These are phyloP conservation scores for Halichoerus grypus DNA, from an alignment of 2,113 vertebrate species.

Conservation along the genomic window DNA sequence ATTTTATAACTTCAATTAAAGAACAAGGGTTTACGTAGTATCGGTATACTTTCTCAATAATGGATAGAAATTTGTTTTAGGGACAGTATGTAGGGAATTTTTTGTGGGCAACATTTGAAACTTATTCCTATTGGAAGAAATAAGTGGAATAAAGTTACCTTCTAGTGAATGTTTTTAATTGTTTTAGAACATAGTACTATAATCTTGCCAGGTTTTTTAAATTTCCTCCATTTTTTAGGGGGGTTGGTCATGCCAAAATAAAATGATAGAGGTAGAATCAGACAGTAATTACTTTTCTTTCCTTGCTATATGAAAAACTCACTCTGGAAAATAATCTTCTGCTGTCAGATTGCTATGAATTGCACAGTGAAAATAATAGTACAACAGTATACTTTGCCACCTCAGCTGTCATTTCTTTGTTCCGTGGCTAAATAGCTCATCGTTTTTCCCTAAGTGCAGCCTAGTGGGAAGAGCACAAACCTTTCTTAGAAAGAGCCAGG, in stretches of 20 bases:
- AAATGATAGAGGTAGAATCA: background rate
- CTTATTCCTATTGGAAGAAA: background rate
- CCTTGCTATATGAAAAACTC: background rate
- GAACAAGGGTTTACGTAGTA: background rate
- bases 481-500: background rate
- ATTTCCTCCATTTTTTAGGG: background rate
- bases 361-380: background rate
- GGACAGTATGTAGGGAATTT: background rate
- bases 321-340: conserved; percentile 51
- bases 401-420: background rate
- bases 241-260: background rate
- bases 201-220: background rate
- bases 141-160: background rate
- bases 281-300: conserved; percentile 27
- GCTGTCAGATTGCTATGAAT: conserved; percentile 37
- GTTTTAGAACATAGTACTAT: background rate
- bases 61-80: conserved; percentile 16
- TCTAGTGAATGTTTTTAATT: conserved; percentile 56
- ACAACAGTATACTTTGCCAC: background rate
- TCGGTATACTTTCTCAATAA: background rate
- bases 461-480: background rate
- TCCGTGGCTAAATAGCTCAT: background rate
- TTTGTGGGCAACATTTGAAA: background rate
- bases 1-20: conserved; percentile 31
- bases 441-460: background rate